Evolutionary conservation across 1,140 invertebrate species (phyloP).

Genomic region (Drosophila lacertosa): DNA sequence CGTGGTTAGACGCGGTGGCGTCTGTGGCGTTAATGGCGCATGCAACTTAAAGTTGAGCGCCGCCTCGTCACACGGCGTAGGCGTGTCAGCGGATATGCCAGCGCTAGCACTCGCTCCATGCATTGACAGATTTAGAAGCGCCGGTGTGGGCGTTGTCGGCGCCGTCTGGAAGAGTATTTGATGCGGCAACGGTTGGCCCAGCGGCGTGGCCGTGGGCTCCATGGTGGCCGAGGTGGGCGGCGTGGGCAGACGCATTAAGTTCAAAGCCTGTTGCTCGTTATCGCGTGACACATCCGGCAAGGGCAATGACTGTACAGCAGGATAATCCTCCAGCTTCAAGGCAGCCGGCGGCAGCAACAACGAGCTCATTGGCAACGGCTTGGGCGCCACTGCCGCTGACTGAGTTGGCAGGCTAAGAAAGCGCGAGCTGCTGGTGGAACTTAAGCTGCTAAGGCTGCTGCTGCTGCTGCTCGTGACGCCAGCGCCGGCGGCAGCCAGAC

Average conservation of each 20-base stretch:
- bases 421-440: slow-evolving; percentile 64
- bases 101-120: slow-evolving; percentile 46
- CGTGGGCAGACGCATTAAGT: slow-evolving; percentile 78
- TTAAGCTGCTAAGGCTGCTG: slow-evolving; percentile 52
- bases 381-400: slow-evolving; percentile 34
- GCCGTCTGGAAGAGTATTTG: slow-evolving; percentile 70
- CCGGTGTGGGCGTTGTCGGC: slow-evolving; percentile 52
- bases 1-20: slow-evolving; percentile 51
- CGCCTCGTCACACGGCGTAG: slow-evolving; percentile 54
- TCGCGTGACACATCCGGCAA: slow-evolving; percentile 59
- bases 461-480: slow-evolving; percentile 52
- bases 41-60: slow-evolving; percentile 74
- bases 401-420: slow-evolving; percentile 61
- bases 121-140: slow-evolving; percentile 75
- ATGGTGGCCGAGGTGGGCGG: slow-evolving; percentile 80
- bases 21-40: slow-evolving; percentile 63
- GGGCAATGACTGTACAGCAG: slow-evolving; percentile 49
- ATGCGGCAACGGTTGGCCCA: slow-evolving; percentile 52
- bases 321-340: slow-evolving; percentile 73
- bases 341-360: slow-evolving; percentile 65
- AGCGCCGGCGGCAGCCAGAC: slow-evolving; percentile 48
- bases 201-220: slow-evolving; percentile 40
- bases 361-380: slow-evolving; percentile 54
- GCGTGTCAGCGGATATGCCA: slow-evolving; percentile 35
- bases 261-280: slow-evolving; percentile 70